These are phyloP conservation scores for Tragulus kanchil DNA, from an alignment of 2,113 vertebrate genomes.

Conservation along the genomic window DNA sequence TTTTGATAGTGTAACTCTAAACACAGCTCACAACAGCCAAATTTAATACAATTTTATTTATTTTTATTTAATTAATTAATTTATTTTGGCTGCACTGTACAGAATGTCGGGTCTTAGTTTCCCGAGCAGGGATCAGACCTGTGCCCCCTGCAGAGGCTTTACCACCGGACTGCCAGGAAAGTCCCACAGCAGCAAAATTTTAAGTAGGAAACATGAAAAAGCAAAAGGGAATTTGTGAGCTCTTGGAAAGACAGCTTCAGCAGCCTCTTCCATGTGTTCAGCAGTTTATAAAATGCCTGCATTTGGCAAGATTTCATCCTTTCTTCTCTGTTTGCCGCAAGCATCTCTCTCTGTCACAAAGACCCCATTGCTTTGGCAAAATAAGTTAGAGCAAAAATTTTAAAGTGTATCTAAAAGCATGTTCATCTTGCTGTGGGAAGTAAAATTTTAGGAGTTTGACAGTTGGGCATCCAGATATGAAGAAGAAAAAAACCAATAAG, in stretches of 20 bases:
- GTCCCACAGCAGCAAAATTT: conserved; percentile 54
- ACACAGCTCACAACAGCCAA: conserved; percentile 55
- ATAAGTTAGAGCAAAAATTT: conserved; percentile 69
- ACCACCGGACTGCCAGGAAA: not conserved
- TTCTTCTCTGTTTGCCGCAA: conserved; percentile 65
- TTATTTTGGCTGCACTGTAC: not conserved
- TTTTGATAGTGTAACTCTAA: conserved; percentile 68
- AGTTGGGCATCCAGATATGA: conserved; percentile 81
- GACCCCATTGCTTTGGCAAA: conserved; percentile 72
- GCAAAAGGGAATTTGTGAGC: conserved; percentile 60
- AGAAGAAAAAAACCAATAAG: conserved; percentile 60
- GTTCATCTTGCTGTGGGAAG: conserved; percentile 80
- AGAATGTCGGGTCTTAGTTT: not conserved
- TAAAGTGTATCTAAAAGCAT: conserved; percentile 79
- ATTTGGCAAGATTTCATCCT: conserved; percentile 41
- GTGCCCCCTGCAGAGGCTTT: not conserved
- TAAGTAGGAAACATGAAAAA: conserved; percentile 46
- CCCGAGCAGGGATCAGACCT: not conserved
- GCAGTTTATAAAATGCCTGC: conserved; percentile 67
- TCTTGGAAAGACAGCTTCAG: conserved; percentile 63
- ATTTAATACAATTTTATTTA: conserved; percentile 22
- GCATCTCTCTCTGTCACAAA: conserved; percentile 53
- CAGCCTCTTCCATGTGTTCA: not conserved
- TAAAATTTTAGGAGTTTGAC: conserved; percentile 82
- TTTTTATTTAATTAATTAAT: not conserved